Conservation (phyloP, 2,113 vertebrate species). For the Capreolus pygargus region DNA sequence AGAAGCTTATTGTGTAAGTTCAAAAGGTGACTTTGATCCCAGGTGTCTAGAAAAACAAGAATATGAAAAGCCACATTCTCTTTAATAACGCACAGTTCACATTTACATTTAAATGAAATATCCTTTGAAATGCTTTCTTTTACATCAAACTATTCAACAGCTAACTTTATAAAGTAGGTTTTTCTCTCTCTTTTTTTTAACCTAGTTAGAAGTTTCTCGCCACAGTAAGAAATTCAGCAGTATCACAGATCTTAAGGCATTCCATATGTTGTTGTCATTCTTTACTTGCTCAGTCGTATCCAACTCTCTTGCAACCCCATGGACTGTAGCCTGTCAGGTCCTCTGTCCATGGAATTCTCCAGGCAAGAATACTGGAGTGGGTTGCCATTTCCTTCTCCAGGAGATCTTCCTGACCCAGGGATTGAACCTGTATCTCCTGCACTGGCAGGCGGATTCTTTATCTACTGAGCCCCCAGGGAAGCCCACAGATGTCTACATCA, state of each 20-base stretch:
- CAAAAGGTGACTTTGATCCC: constrained; percentile 67
- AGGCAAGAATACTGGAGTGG: neutral
- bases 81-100: constrained; percentile 71
- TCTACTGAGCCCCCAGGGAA: neutral
- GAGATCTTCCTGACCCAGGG: neutral
- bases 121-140: constrained; percentile 48
- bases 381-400: neutral
- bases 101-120: constrained; percentile 81
- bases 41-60: constrained; percentile 62
- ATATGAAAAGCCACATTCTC: constrained; percentile 54
- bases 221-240: neutral
- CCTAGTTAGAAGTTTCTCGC: constrained; percentile 65
- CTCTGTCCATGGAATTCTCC: neutral
- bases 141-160: constrained; percentile 58
- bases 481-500: neutral
- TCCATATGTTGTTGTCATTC: neutral
- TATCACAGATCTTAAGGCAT: constrained; percentile 14
- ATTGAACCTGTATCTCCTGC: neutral
- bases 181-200: neutral
- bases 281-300: neutral
- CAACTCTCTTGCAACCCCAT: neutral
- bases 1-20: constrained; percentile 60
- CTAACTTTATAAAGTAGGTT: constrained; percentile 53
- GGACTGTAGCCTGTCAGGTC: neutral
- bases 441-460: neutral